A percentile compares a stretch with the other conserved stretches of the same genome.
Conservation (phyloP, 2,888 invertebrate species). For the Catocala fraxini region DNA sequence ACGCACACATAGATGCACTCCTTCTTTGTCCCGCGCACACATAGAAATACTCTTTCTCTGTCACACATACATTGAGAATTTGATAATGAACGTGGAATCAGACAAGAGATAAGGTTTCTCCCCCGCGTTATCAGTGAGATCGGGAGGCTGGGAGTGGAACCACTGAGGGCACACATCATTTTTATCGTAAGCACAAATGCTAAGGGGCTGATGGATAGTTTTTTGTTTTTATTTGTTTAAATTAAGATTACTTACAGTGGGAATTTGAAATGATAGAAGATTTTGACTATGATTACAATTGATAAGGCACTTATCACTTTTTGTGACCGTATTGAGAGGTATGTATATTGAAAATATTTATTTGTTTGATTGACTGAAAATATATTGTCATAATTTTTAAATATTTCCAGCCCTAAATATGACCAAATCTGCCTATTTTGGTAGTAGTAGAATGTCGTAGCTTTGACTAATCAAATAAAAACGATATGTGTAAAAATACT, state of each 20-base stretch:
- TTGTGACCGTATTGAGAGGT: no score
- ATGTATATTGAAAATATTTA: no score
- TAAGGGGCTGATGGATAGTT: conserved; percentile 47
- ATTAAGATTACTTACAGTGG: conserved; percentile 35
- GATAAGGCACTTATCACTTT: no score
- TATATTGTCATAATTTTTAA: no score
- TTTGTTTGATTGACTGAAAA: no score
- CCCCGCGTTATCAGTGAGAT: conserved; percentile 66
- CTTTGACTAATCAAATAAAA: no score
- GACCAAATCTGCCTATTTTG: no score
- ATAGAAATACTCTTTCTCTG: conserved; percentile 30
- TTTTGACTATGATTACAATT: no score
- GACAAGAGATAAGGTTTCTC: conserved; percentile 69
- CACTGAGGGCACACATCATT: conserved; percentile 64
- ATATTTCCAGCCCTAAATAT: no score
- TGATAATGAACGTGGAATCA: conserved; percentile 85
- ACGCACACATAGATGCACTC: conserved; percentile 27
- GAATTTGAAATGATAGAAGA: conserved; percentile 8
- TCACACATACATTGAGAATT: conserved; percentile 53
- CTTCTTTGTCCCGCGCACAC: conserved; percentile 14
- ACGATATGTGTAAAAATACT: no score
- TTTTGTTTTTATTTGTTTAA: conserved; percentile 38
- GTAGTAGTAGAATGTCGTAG: no score
- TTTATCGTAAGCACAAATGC: conserved; percentile 55
- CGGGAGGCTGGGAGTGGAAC: conserved; percentile 60